A percentile compares a stretch with the other conserved stretches of the same genome.
phyloP scores from a whole-genome alignment of 1,140 invertebrate genomes.

The Pantala flavescens region DNA sequence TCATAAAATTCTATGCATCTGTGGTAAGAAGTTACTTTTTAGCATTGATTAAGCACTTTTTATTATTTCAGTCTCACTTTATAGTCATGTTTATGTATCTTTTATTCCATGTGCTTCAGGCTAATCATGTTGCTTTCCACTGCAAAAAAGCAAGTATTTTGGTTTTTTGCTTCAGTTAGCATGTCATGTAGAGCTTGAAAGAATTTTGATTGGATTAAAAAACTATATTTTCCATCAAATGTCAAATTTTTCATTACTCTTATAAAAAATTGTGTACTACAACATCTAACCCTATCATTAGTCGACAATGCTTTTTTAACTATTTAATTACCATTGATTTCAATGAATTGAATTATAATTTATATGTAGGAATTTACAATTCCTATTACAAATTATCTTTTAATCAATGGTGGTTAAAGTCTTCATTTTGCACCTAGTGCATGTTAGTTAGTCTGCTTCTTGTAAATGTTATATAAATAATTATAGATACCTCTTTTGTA shows the following conservation, averaged over 20 bases:
- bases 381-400: slow-evolving; percentile 18
- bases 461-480: slow-evolving; percentile 19
- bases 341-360: slow-evolving; percentile 13
- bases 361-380: slow-evolving; percentile 17
- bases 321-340: slow-evolving; percentile 15
- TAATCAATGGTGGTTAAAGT: slow-evolving; percentile 19
- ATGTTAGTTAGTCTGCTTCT: slow-evolving; percentile 25
- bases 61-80: too few relatives aligned
- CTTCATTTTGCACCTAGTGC: slow-evolving; percentile 22
- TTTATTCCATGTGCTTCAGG: slow-evolving; percentile 17
- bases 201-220: neutral
- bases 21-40: too few relatives aligned
- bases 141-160: neutral
- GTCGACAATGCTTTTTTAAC: neutral
- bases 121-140: neutral
- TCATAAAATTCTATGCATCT: too few relatives aligned
- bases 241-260: slow-evolving; percentile 14
- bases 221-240: slow-evolving; percentile 5
- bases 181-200: too few relatives aligned
- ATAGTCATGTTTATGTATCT: slow-evolving; percentile 19
- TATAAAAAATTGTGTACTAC: slow-evolving; percentile 19
- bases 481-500: neutral
- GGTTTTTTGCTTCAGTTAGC: neutral
- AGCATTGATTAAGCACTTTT: too few relatives aligned
- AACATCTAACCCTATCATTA: slow-evolving; percentile 13